Conservation (phyloP, 1,140 invertebrate genomes). For the Drosophila arizonae region DNA sequence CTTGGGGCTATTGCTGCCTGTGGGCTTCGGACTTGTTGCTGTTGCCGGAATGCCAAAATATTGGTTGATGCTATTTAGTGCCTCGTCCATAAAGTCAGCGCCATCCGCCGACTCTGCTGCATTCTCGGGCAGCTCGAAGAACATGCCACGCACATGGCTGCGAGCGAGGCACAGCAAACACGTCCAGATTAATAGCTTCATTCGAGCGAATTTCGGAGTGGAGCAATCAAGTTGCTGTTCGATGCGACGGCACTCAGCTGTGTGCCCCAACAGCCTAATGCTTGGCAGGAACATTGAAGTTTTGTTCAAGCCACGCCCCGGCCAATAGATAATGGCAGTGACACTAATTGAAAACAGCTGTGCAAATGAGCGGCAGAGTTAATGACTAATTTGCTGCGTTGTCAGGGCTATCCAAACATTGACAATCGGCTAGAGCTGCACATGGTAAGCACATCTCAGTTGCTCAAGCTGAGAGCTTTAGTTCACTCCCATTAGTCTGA, state of each 20-base stretch:
- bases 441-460: background rate
- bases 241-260: constrained; percentile 27
- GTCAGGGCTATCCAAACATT: background rate
- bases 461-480: background rate
- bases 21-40: background rate
- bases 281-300: constrained; percentile 24
- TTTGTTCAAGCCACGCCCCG: constrained; percentile 36
- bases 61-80: constrained; percentile 35
- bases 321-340: constrained; percentile 23
- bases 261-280: constrained; percentile 38
- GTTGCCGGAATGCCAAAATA: constrained; percentile 32
- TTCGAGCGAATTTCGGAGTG: constrained; percentile 18
- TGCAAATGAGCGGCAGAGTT: constrained; percentile 31
- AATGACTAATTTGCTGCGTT: background rate
- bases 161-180: constrained; percentile 22
- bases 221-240: background rate
- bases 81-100: constrained; percentile 42
- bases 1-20: constrained; percentile 11
- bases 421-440: background rate
- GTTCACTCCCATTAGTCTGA: too few species aligned
- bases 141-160: constrained; percentile 31
- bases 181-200: constrained; percentile 52
- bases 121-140: constrained; percentile 28
- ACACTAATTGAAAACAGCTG: constrained; percentile 59
- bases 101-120: background rate